Evolutionary conservation across 2,888 invertebrate genomes (phyloP), one percentile per base, ranked within the genome.

Genomic region (Neuroscelio doddi): DNA sequence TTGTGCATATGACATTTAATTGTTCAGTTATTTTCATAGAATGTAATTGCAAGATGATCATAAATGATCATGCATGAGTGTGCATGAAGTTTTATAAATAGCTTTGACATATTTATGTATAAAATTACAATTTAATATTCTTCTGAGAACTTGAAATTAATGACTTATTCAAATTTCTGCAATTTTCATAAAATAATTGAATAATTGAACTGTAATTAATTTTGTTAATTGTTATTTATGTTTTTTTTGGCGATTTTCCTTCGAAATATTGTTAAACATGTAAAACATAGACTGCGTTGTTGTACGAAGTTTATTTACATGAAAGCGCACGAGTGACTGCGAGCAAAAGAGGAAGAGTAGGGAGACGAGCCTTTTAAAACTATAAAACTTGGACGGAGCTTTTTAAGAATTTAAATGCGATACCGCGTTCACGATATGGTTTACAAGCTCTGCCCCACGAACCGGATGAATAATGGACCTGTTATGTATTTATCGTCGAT

Each of bases 401-500:
- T 68, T 67, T 67, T 59, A 65, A 68, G 64, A 65, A 71, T 65
- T 63, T 68, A 68, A 68, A 68, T 68, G 57, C 51, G 57, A 30
- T 36, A 49, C 56, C 58, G 38, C 53, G 45, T 46, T 63, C 44
- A 32, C 39, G 42, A 49, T 52, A 52, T 63, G 49, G 62, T 69
- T 65, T 69, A 66, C 61, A 66, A 66, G 63, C 52, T 36, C 49
- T 21, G 64, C 56, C 67, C 64, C 65, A 63, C 56, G 65, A 68
- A 66, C 47, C 52, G 36, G 59, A 69, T 72, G 65, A 72, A 72
- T 72, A 74, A 74, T 72, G 70, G 67, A 68, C 68, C 64, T 63
- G 69, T 68, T 68, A 65, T 55, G 65, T 69, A 72, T 74, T 72
- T 70, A 71, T 74, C 70, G 67, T 58, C 51, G 69, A 72, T 62